phyloP scores from a whole-genome alignment of 64 coral and sea anemone species.

The Actinia tenebrosa region DNA sequence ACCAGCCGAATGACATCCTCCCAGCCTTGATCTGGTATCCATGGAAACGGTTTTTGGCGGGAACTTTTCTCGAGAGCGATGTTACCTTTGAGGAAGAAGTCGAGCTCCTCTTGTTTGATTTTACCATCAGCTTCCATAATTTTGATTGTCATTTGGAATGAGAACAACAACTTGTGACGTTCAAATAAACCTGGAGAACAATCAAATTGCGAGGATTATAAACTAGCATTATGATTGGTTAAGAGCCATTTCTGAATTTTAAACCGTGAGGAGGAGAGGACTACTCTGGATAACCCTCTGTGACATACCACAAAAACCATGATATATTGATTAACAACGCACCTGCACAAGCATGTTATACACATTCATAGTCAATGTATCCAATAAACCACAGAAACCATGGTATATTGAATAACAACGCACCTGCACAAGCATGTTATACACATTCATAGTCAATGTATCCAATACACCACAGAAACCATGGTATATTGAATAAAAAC shows the following conservation, averaged over 20 bases:
- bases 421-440: constrained; percentile 97
- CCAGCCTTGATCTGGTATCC: constrained; percentile 98
- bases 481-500: neutral
- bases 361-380: constrained; percentile 82
- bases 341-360: constrained; percentile 99
- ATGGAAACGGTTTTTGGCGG: constrained; percentile 84
- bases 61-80: constrained; percentile 94
- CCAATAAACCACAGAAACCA: constrained; percentile 13
- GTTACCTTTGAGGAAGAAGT: constrained; percentile 98
- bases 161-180: constrained; percentile 92
- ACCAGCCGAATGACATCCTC: constrained; percentile 82
- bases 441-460: constrained; percentile 82
- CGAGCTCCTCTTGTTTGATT: constrained; percentile 91
- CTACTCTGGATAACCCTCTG: neutral
- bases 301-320: neutral
- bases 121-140: constrained; percentile 99
- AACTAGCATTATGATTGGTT: neutral
- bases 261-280: neutral
- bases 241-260: neutral
- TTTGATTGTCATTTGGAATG: constrained; percentile 99
- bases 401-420: neutral
- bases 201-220: neutral
- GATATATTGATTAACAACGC: neutral
- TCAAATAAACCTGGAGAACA: constrained; percentile 82
- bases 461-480: constrained; percentile 26